phyloP scores from a whole-genome alignment of 2,888 invertebrate genomes.

The Tipula confusa region DNA sequence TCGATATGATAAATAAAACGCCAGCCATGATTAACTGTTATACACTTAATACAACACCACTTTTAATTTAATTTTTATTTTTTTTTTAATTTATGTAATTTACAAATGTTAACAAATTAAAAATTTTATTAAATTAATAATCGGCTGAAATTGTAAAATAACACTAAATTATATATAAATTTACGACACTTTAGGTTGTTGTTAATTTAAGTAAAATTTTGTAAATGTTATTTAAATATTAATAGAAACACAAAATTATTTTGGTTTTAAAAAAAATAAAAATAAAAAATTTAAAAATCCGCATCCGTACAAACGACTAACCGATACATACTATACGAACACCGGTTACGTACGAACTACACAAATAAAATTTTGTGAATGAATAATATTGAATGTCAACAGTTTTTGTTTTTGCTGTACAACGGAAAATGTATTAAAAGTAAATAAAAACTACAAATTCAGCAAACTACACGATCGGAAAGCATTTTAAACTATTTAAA shows the following conservation, averaged over 20 bases:
- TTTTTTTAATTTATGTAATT: neutral
- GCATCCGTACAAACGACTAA: neutral
- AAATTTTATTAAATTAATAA: neutral
- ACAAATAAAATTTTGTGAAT: too few species aligned
- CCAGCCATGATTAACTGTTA: conserved; percentile 27
- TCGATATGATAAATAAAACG: conserved; percentile 27
- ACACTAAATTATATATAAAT: neutral
- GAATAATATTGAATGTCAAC: neutral
- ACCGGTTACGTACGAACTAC: too few species aligned
- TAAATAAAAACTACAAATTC: neutral
- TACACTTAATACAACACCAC: neutral
- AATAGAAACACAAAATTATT: neutral
- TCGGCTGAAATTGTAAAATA: neutral
- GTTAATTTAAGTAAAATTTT: neutral
- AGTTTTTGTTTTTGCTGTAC: neutral
- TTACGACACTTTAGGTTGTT: neutral
- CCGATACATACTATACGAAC: neutral
- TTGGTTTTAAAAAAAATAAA: neutral
- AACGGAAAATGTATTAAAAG: neutral
- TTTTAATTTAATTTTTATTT: neutral
- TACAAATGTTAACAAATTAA: neutral
- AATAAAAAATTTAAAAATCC: neutral
- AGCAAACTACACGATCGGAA: neutral
- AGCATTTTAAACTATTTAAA: neutral
- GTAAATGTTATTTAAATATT: neutral